phyloP scores from a whole-genome alignment of 2,797 vertebrate genomes.

The Urophycis tenuis region DNA sequence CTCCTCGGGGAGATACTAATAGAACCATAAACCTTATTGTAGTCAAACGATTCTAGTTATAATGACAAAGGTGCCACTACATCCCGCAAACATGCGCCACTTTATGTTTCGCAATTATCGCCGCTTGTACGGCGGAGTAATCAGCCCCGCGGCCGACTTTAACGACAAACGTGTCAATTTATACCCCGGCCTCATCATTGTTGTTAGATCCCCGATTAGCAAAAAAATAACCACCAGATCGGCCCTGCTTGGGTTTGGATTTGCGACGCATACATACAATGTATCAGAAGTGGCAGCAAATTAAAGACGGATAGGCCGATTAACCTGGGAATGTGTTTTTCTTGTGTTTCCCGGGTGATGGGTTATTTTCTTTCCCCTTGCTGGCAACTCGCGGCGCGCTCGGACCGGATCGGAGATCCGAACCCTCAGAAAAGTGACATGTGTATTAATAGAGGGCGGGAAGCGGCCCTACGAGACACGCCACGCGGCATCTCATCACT shows the following conservation, averaged over 20 bases:
- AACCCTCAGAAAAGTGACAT: neutral
- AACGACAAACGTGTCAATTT: neutral
- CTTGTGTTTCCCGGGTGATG: too few relatives aligned
- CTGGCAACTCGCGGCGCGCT: neutral
- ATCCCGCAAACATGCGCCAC: neutral
- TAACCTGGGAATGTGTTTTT: too few relatives aligned
- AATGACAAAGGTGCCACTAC: neutral
- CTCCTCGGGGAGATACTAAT: neutral
- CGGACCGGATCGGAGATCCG: neutral
- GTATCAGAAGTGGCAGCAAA: neutral
- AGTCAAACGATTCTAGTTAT: neutral
- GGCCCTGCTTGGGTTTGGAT: neutral
- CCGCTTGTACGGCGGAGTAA: neutral
- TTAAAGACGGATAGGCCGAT: neutral
- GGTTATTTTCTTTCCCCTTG: too few relatives aligned
- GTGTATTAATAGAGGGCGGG: neutral
- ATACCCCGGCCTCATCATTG: neutral
- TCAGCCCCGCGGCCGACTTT: neutral
- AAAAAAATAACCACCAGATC: neutral
- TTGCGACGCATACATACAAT: neutral
- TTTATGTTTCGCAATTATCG: neutral
- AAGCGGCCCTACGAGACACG: neutral
- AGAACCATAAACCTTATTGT: neutral
- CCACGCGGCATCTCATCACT: constrained; percentile 25
- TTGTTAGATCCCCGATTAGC: neutral